phyloP scores from a whole-genome alignment of 2,113 vertebrate species.

The Mastomys coucha region DNA sequence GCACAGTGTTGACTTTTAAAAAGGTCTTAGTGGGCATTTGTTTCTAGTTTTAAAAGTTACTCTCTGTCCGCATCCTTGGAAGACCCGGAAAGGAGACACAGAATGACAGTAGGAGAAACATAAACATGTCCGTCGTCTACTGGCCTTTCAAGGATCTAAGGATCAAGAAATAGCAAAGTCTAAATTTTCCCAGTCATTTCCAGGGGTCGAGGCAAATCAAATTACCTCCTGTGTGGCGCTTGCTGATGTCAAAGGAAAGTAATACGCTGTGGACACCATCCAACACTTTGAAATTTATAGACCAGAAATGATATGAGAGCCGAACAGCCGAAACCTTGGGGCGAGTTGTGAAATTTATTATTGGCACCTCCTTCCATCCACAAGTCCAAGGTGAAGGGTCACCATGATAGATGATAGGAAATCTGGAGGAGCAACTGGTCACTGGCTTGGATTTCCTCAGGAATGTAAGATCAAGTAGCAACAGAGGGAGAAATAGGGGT shows the following conservation, averaged over 20 bases:
- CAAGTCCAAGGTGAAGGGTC: slow-evolving; percentile 35
- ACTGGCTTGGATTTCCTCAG: slow-evolving; percentile 42
- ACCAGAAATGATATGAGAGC: slow-evolving; percentile 38
- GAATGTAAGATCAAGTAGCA: neutral
- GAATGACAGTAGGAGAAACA: neutral
- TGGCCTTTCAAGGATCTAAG: slow-evolving; percentile 38
- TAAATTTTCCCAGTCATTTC: slow-evolving; percentile 64
- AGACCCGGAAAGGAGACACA: neutral
- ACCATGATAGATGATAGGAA: neutral
- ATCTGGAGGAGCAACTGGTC: neutral
- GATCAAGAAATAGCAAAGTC: slow-evolving; percentile 63
- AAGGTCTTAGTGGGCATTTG: neutral
- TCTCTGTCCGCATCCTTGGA: neutral
- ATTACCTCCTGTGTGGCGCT: slow-evolving; percentile 32
- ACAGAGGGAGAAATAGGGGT: neutral
- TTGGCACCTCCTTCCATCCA: neutral
- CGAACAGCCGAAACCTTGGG: slow-evolving; percentile 30
- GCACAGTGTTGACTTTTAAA: neutral
- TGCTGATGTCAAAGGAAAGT: slow-evolving; percentile 63
- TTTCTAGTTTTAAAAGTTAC: slow-evolving; percentile 15
- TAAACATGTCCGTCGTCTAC: neutral
- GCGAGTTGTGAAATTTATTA: slow-evolving; percentile 34
- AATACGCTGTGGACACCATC: slow-evolving; percentile 24
- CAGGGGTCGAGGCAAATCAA: slow-evolving; percentile 50
- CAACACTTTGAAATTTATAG: slow-evolving; percentile 69